Conservation (phyloP, 2,888 invertebrate species). For the Muschampia plurimacula region DNA sequence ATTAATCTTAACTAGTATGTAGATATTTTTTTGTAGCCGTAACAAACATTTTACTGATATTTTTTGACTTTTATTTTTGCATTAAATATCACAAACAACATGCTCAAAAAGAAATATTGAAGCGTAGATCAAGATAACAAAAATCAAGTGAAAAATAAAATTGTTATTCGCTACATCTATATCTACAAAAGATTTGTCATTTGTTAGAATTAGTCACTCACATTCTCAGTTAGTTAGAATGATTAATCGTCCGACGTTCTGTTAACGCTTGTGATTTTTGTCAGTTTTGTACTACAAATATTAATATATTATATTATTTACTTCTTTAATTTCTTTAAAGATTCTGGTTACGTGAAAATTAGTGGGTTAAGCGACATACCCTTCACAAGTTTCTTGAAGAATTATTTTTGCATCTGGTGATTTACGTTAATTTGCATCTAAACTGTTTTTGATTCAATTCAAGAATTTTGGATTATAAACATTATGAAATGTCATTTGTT, state of each 20-base stretch:
- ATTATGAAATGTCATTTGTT: not conserved
- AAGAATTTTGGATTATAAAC: too few species aligned
- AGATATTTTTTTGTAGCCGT: too few species aligned
- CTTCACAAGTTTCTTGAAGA: slow-evolving; percentile 26
- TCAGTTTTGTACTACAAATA: not conserved
- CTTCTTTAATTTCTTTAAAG: not conserved
- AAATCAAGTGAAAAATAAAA: slow-evolving; percentile 13
- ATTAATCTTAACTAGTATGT: too few species aligned
- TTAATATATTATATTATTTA: not conserved
- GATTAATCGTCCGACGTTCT: slow-evolving; percentile 36
- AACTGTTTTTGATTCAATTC: slow-evolving; percentile 6
- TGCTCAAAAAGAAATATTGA: slow-evolving; percentile 3
- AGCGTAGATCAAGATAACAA: slow-evolving; percentile 25
- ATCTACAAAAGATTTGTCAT: slow-evolving; percentile 35
- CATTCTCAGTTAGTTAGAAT: slow-evolving; percentile 45
- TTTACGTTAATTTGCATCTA: slow-evolving; percentile 22
- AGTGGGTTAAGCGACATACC: slow-evolving; percentile 52
- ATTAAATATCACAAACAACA: not conserved
- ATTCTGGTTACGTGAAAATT: slow-evolving; percentile 53
- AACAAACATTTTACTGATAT: too few species aligned
- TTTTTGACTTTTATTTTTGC: too few species aligned
- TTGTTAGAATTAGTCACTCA: slow-evolving; percentile 46
- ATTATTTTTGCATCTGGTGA: not conserved
- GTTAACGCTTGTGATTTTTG: slow-evolving; percentile 33
- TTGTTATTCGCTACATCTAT: slow-evolving; percentile 31